Evolutionary conservation across 2,888 invertebrate species (phyloP).

Genomic region (Chaitophorus viminalis): DNA sequence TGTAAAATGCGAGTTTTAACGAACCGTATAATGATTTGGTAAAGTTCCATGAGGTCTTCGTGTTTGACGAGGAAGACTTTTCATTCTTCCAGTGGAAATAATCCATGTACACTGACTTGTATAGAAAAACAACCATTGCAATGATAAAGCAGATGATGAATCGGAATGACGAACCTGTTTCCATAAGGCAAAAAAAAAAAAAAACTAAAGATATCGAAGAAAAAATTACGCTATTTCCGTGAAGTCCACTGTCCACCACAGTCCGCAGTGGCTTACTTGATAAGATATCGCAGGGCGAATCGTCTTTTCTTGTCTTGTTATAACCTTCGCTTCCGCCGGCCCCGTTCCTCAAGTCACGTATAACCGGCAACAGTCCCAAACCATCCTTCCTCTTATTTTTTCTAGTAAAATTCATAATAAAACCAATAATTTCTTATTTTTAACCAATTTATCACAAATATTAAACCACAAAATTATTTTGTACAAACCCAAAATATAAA

Average conservation of each 20-base stretch:
- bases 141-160: slow-evolving; percentile 41
- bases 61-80: slow-evolving; percentile 15
- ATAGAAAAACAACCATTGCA: slow-evolving; percentile 44
- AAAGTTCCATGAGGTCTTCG: slow-evolving; percentile 26
- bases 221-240: slow-evolving; percentile 31
- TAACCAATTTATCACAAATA: background rate
- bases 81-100: slow-evolving; percentile 47
- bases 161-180: slow-evolving; percentile 51
- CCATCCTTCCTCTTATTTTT: slow-evolving; percentile 32
- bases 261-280: slow-evolving; percentile 38
- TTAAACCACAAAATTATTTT: background rate
- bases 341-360: slow-evolving; percentile 21
- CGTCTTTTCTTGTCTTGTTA: slow-evolving; percentile 8
- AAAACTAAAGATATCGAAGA: background rate
- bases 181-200: background rate
- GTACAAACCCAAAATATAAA: background rate
- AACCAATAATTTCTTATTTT: background rate
- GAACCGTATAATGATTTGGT: slow-evolving; percentile 18
- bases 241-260: background rate
- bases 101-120: slow-evolving; percentile 40
- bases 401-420: slow-evolving; percentile 40
- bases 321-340: background rate
- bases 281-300: slow-evolving; percentile 43
- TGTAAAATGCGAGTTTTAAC: slow-evolving; percentile 9
- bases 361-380: slow-evolving; percentile 37